Evolutionary conservation across 1,140 invertebrate genomes (phyloP).

Genomic region (Aphaenogaster ashmeadi): DNA sequence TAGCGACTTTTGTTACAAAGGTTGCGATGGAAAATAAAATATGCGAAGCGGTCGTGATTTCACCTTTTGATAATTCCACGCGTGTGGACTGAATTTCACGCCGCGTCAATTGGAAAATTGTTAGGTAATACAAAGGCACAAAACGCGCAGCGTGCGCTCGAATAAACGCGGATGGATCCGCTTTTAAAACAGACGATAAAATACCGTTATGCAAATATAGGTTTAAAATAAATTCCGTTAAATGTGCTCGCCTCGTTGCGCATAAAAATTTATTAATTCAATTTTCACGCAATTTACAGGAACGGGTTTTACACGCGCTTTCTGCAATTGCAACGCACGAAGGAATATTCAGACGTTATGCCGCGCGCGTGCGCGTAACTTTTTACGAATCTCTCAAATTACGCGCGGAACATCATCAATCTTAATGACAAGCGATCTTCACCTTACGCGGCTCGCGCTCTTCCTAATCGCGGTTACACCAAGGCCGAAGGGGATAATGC

Average conservation of each 20-base stretch:
- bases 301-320: slow-evolving; percentile 15
- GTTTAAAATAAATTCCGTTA: background rate
- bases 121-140: background rate
- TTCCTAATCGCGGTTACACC: slow-evolving; percentile 54
- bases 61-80: slow-evolving; percentile 35
- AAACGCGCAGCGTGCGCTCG: background rate
- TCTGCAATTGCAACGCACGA: slow-evolving; percentile 17
- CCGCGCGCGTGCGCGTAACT: background rate
- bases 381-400: slow-evolving; percentile 49
- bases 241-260: background rate
- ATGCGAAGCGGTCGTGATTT: slow-evolving; percentile 35
- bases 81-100: slow-evolving; percentile 13
- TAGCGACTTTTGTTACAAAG: slow-evolving; percentile 13
- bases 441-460: slow-evolving; percentile 59
- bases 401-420: slow-evolving; percentile 53
- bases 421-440: slow-evolving; percentile 65
- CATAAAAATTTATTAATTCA: slow-evolving; percentile 8
- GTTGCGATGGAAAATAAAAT: slow-evolving; percentile 6
- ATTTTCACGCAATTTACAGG: slow-evolving; percentile 14
- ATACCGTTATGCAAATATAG: slow-evolving; percentile 8
- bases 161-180: slow-evolving; percentile 3
- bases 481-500: slow-evolving; percentile 63
- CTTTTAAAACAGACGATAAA: background rate
- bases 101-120: slow-evolving; percentile 36
- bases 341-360: background rate